Conservation (phyloP, 2,797 vertebrate genomes). For the Pristis pectinata region DNA sequence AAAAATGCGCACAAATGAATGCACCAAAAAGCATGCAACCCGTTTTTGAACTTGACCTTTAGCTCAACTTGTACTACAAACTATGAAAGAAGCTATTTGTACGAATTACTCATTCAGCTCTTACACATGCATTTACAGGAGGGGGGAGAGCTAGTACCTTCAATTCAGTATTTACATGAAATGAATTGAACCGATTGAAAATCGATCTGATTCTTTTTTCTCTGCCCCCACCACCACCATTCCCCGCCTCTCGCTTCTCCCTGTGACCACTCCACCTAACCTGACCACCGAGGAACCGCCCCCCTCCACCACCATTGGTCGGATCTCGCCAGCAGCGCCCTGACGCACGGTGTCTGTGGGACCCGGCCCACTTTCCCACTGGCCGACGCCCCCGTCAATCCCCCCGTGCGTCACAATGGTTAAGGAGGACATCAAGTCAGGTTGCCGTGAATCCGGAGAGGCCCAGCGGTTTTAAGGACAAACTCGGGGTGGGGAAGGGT, state of each 20-base stretch:
- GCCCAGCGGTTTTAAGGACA: not conserved
- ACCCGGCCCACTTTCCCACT: not conserved
- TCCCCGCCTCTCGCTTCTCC: not conserved
- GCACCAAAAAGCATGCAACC: not conserved
- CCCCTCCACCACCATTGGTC: not conserved
- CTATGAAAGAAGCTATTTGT: not conserved
- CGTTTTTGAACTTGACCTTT: slow-evolving; percentile 31
- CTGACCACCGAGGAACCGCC: not conserved
- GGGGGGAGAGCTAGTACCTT: not conserved
- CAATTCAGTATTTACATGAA: not conserved
- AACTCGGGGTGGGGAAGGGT: not conserved
- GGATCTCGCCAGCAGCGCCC: not conserved
- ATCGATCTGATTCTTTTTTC: fast-evolving
- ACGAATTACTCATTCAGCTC: not conserved
- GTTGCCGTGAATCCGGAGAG: not conserved
- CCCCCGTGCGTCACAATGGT: not conserved
- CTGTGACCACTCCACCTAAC: slow-evolving; percentile 18
- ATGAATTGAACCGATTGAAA: not conserved
- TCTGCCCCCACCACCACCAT: fast-evolving
- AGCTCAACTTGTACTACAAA: not conserved
- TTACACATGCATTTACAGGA: not conserved
- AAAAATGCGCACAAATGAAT: not conserved
- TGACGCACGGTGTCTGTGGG: not conserved
- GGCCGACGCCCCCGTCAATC: not conserved
- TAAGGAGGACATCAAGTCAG: not conserved